A percentile compares a stretch with the other conserved stretches of the same genome.
Evolutionary conservation across 37 sponge, comb jelly and placozoan genomes (phyloP).

Genomic region (Oopsacas minuta): DNA sequence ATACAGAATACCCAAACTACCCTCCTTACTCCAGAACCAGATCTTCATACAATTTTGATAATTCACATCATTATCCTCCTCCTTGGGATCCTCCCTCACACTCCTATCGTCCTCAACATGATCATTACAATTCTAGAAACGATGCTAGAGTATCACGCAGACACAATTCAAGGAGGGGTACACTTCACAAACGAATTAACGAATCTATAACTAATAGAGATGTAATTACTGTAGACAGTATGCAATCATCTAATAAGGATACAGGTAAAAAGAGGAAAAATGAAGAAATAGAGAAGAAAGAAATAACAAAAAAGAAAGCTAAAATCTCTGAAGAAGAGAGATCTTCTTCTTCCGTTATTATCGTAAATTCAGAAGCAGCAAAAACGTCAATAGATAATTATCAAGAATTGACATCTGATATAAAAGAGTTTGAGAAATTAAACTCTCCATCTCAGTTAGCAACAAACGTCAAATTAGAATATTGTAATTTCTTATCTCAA

Average conservation of each 20-base stretch:
- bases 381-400: neutral
- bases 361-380: neutral
- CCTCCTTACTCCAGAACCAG: neutral
- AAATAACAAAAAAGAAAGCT: neutral
- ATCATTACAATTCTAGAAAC: no score
- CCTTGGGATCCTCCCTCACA: neutral
- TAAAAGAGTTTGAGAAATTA: neutral
- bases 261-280: neutral
- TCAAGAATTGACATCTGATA: neutral
- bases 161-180: no score
- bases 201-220: no score
- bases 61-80: neutral
- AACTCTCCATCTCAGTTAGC: neutral
- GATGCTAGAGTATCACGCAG: no score
- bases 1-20: neutral
- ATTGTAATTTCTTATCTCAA: neutral
- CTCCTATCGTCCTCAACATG: no score
- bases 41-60: neutral
- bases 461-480: neutral
- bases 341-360: neutral
- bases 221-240: neutral
- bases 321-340: neutral
- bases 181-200: no score
- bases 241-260: no score
- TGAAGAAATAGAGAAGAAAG: neutral